A percentile compares a stretch with the other conserved stretches of the same genome.
phyloP scores from a whole-genome alignment of 2,113 vertebrate species.

The Catharus minimus region DNA sequence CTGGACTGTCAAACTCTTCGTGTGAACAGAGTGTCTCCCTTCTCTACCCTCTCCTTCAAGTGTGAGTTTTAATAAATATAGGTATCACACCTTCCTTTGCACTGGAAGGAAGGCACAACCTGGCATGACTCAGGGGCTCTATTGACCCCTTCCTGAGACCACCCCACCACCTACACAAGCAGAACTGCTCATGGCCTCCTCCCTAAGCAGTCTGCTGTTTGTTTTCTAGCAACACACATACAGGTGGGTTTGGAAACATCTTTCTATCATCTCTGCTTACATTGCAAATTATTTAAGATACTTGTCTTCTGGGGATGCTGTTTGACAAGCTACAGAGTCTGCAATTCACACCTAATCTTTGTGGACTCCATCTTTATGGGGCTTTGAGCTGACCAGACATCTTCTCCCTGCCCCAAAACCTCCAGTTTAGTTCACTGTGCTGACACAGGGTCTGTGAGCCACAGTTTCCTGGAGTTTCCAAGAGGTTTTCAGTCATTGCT shows the following conservation, averaged over 20 bases:
- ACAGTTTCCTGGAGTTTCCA: not conserved
- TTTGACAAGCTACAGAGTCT: not conserved
- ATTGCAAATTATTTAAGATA: not conserved
- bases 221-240: not conserved
- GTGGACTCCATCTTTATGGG: not conserved
- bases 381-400: not conserved
- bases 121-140: accelerated
- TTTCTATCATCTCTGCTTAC: not conserved
- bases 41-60: accelerated
- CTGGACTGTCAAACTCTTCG: not conserved
- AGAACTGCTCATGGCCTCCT: not conserved
- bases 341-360: not conserved
- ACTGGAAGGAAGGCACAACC: not conserved
- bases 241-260: not conserved
- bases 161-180: not conserved
- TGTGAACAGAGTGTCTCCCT: not conserved
- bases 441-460: not conserved
- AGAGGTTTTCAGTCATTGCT: not conserved
- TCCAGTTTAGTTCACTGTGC: not conserved
- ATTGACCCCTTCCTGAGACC: not conserved
- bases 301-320: not conserved
- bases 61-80: not conserved
- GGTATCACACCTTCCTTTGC: not conserved
- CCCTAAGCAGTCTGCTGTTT: not conserved
- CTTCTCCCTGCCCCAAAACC: not conserved